Percentiles rank a stretch among this genome's conserved stretches.
Evolutionary conservation across 2,797 vertebrate species (phyloP).

Genomic region (Sphaeramia orbicularis): DNA sequence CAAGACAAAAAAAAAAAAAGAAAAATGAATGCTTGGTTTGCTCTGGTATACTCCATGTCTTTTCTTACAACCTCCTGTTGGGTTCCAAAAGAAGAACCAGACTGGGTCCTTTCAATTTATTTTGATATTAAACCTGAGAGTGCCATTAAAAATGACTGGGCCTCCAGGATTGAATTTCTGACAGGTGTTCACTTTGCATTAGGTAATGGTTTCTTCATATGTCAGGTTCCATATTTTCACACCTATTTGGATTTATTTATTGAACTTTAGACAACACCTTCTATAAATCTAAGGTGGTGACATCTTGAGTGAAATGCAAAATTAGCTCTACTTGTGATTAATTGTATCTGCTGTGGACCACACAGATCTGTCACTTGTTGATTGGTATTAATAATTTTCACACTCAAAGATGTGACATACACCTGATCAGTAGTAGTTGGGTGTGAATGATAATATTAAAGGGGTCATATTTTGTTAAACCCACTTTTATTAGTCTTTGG

Average conservation of each 20-base stretch:
- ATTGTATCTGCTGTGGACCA: conserved; percentile 13
- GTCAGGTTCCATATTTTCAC: conserved; percentile 61
- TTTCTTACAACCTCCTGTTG: conserved; percentile 63
- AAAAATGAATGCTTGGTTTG: conserved; percentile 63
- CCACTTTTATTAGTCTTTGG: too few relatives aligned
- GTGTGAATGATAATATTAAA: too few relatives aligned
- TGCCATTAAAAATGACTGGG: conserved; percentile 62
- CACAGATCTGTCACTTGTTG: conserved; percentile 38
- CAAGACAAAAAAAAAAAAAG: conserved; percentile 13
- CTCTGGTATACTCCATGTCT: conserved; percentile 58
- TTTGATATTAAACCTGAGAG: conserved; percentile 61
- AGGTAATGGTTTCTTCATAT: conserved; percentile 63
- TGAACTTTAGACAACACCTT: conserved; percentile 38
- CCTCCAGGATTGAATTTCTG: conserved; percentile 70
- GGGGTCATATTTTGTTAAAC: too few relatives aligned
- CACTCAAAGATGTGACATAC: background rate
- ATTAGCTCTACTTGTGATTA: conserved; percentile 38
- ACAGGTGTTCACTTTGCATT: conserved; percentile 76
- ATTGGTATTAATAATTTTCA: conserved; percentile 29
- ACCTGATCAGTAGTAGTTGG: background rate
- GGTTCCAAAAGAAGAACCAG: conserved; percentile 39
- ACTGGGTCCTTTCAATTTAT: conserved; percentile 67
- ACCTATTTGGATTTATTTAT: conserved; percentile 49
- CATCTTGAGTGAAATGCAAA: conserved; percentile 46
- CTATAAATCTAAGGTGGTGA: conserved; percentile 42